Percentiles rank a stretch among this genome's conserved stretches.
Conservation (phyloP, 2,113 vertebrate genomes). For the Otocyon megalotis region DNA sequence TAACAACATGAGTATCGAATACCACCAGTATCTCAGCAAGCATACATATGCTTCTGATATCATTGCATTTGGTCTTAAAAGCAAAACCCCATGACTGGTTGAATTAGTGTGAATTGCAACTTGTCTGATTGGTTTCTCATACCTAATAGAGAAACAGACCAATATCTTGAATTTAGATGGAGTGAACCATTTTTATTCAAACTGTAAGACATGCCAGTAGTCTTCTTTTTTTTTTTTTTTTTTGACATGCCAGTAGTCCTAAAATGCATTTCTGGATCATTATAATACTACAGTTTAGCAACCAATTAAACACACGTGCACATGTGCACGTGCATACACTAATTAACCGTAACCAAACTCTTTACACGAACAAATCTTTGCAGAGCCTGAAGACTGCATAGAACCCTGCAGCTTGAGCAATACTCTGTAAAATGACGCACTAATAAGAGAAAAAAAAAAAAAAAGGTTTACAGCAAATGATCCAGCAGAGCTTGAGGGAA, state of each 20-base stretch:
- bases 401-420: constrained; percentile 16
- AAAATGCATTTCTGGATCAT: constrained; percentile 1
- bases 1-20: background rate
- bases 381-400: background rate
- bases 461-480: background rate
- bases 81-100: background rate
- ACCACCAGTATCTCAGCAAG: background rate
- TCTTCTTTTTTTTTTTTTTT: no score
- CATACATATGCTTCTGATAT: background rate
- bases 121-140: constrained; percentile 38
- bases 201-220: background rate
- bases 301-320: constrained; percentile 15
- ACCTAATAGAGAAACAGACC: background rate
- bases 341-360: background rate
- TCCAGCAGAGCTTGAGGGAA: constrained; percentile 57
- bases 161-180: background rate
- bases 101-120: background rate
- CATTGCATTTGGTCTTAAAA: background rate
- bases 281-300: constrained; percentile 1
- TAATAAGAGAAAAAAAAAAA: constrained; percentile 56
- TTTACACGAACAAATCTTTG: background rate
- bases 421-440: constrained; percentile 65
- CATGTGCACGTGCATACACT: background rate
- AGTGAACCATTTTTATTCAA: background rate
- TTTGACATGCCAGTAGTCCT: background rate